Evolutionary conservation across 2,888 invertebrate genomes (phyloP), one percentile per base, ranked within the genome.

Genomic region (Linnaemya tessellans): DNA sequence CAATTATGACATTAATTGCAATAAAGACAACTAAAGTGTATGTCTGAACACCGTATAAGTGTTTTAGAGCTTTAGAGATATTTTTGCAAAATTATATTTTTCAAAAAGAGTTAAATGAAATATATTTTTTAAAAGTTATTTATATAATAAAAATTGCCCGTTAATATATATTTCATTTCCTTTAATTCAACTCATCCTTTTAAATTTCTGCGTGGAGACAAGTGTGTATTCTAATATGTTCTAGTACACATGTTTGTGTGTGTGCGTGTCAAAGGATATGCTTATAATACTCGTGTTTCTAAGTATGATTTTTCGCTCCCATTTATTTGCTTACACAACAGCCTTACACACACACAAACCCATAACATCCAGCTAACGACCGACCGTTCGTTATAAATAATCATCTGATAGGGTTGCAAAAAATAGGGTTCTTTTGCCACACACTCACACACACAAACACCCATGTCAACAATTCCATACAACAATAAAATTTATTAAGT

Each of bases 351-450:
- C 25, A 20, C 41, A 54, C 3, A 18, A 0, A 25, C 41, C 43
- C 1, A 43, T 20, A 64, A 79, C 30, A 41, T 64, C 13, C 20
- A 51, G 56, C 54, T 54, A 65, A 58, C 77, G 22, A 56, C 54
- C 77, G 35, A 77, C 54, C 35, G 54, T 71, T 56, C 71, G 71
- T 25, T 68, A 68, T 73, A 71, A 67, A 65, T 71, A 83, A 46
- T 62, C 60, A 68, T 60, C 25, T 49, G 68, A 22, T 56, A 75
- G 82, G 82, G 78, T 83, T 83, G 77, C 56, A 64, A 74, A 82
- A 82, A 71, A 82, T 71, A 65, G 71, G 77, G 65, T 77, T 83
- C 60, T 10, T 67, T 43, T 67, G 43, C 35, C 30, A 18, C 35
- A 7, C 20, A 38, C 49, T 20, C 15, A 25, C 74, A 46, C n/a